Evolutionary conservation across 2,888 invertebrate genomes (phyloP), one percentile per base, ranked within the genome.

Genomic region (Melanostoma mellinum): DNA sequence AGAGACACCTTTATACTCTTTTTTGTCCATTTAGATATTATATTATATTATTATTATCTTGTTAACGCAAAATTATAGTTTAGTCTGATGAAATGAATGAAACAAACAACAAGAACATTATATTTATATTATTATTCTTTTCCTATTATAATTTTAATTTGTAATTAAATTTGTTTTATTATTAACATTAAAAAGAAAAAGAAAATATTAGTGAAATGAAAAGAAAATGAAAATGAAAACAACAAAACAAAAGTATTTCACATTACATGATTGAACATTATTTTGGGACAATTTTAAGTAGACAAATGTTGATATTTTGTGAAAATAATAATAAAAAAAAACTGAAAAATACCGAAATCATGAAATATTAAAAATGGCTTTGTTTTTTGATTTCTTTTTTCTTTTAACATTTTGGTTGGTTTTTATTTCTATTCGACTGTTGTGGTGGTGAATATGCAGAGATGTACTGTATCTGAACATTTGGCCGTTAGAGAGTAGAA

Each of bases 251-350:
- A 50, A 80, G 30, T 55, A 71, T 76, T 72, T 81, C 72, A 76
- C 81, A 65, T 69, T 63, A 71, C 85, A 85, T 85, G 78, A 82
- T 82, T 73, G 63, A 82, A 82, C 61, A 65, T 82, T 82, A 82
- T 82, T 84, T 84, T 84, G 79, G 79, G 73, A 84, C 84, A 84
- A 74, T 79, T 75, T 84, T 79, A 79, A 79, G 69, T 84, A 84
- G 79, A 84, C 84, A 79, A 84, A 84, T 84, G 84, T 79, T 84
- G 79, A 84, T 84, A 84, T 84, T 79, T 84, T 84, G 84, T 79
- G 79, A 77, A 75, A 82, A 82, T 78, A 78, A 82, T n/a, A 73
- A 80, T 33, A 52, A 48, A 60, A 40, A 79, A 80, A 71, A 55
- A 71, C n/a, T 35, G 58, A 77, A 56, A 68, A 75, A 78, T 68